Evolutionary conservation across 2,888 invertebrate species (phyloP).

Genomic region (Pristionchus maxplancki): DNA sequence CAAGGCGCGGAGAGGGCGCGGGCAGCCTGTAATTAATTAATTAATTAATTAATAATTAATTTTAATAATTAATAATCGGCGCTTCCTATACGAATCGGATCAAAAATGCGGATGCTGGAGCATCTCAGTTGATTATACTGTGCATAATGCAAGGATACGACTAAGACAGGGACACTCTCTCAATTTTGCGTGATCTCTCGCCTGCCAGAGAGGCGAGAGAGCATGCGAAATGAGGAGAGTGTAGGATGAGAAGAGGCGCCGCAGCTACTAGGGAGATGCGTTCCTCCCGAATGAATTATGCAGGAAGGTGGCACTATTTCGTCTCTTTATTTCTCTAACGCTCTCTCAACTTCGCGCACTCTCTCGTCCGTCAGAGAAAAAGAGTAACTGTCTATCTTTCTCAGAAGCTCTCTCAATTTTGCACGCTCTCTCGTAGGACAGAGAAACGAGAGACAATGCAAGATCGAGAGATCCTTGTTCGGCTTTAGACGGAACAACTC

Average conservation of each 20-base stretch:
- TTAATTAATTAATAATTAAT: background rate
- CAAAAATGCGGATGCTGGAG: background rate
- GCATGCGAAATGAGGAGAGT: background rate
- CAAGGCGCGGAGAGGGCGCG: conserved; percentile 23
- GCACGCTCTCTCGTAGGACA: background rate
- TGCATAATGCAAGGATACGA: background rate
- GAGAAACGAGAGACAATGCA: background rate
- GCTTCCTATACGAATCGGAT: background rate
- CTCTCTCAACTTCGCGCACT: background rate
- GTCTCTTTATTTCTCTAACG: background rate
- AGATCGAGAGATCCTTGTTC: background rate
- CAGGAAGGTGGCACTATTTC: background rate
- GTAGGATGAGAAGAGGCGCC: background rate
- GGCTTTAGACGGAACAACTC: background rate
- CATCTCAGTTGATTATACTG: background rate
- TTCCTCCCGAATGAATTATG: conserved; percentile 44
- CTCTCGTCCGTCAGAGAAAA: background rate
- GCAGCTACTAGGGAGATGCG: background rate
- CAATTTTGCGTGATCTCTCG: background rate
- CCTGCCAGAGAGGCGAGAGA: background rate
- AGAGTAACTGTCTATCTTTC: background rate
- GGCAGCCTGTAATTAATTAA: conserved; percentile 9
- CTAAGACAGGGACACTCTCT: background rate
- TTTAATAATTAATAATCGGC: background rate
- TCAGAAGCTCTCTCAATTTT: background rate